Conservation (phyloP, 2,888 invertebrate genomes). For the Alsophila aescularia region DNA sequence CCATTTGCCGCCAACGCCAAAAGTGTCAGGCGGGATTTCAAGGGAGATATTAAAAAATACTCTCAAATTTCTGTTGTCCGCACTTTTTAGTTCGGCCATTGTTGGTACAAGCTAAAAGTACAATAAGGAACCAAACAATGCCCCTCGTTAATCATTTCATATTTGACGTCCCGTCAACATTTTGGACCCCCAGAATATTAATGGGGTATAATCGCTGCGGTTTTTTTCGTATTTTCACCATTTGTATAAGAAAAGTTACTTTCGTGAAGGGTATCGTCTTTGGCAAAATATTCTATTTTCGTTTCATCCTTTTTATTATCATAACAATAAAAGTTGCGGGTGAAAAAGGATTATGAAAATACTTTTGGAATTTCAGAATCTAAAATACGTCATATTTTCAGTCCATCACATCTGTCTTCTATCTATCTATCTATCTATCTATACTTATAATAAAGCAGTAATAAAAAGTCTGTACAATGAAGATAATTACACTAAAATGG, state of each 20-base stretch:
- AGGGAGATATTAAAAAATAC: slow-evolving; percentile 63
- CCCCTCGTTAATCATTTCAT: slow-evolving; percentile 63
- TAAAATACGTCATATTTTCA: too few relatives aligned
- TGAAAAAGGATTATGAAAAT: neutral
- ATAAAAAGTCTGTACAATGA: too few relatives aligned
- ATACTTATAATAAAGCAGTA: too few relatives aligned
- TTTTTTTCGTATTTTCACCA: slow-evolving; percentile 30
- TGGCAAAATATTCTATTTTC: slow-evolving; percentile 16
- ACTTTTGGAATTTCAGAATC: slow-evolving; percentile 6
- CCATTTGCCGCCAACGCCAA: slow-evolving; percentile 55
- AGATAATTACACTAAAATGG: too few relatives aligned
- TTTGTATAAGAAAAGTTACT: slow-evolving; percentile 19
- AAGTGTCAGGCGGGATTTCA: slow-evolving; percentile 58
- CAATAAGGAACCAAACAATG: slow-evolving; percentile 66
- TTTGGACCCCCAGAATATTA: slow-evolving; percentile 35
- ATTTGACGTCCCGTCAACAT: slow-evolving; percentile 68
- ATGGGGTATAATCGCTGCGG: slow-evolving; percentile 32
- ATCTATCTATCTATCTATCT: too few relatives aligned
- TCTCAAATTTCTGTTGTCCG: slow-evolving; percentile 50
- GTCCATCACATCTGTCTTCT: too few relatives aligned
- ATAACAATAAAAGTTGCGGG: neutral
- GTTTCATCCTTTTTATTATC: slow-evolving; percentile 13
- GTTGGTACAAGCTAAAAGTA: slow-evolving; percentile 48
- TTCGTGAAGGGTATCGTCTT: neutral
- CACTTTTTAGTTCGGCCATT: slow-evolving; percentile 58